Conservation (phyloP, 2,113 vertebrate genomes). For the Donacobius atricapilla region DNA sequence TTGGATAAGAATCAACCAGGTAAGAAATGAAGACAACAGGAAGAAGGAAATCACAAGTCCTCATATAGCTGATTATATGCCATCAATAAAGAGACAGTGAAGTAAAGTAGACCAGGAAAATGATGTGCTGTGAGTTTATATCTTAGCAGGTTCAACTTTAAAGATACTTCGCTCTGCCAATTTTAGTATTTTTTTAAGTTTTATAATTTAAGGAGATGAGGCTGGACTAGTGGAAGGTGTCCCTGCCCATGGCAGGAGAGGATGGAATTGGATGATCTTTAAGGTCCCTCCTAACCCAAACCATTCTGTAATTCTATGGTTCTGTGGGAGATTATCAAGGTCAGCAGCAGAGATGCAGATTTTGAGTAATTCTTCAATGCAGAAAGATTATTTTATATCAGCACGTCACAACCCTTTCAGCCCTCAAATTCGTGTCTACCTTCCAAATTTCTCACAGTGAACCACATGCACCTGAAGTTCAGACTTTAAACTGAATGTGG, state of each 20-base stretch:
- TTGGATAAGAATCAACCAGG: background rate
- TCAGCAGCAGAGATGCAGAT: background rate
- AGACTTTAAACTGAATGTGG: background rate
- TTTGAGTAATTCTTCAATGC: background rate
- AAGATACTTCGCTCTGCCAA: background rate
- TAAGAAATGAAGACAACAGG: background rate
- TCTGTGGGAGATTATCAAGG: background rate
- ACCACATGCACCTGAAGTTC: background rate
- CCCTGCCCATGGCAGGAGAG: background rate
- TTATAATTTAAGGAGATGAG: background rate
- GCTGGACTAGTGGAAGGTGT: background rate
- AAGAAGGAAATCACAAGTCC: background rate
- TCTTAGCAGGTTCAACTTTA: background rate
- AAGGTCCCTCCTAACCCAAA: background rate
- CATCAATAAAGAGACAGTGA: background rate
- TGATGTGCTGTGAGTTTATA: accelerated
- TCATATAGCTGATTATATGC: accelerated
- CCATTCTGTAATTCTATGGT: background rate
- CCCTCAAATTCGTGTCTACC: background rate
- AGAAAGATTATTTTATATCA: background rate
- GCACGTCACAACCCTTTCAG: background rate
- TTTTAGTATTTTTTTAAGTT: background rate
- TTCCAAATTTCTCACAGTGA: background rate
- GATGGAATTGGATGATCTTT: background rate
- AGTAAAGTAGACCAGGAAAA: background rate